Evolutionary conservation across 1,140 invertebrate genomes (phyloP).

Genomic region (Dreissena polymorpha): DNA sequence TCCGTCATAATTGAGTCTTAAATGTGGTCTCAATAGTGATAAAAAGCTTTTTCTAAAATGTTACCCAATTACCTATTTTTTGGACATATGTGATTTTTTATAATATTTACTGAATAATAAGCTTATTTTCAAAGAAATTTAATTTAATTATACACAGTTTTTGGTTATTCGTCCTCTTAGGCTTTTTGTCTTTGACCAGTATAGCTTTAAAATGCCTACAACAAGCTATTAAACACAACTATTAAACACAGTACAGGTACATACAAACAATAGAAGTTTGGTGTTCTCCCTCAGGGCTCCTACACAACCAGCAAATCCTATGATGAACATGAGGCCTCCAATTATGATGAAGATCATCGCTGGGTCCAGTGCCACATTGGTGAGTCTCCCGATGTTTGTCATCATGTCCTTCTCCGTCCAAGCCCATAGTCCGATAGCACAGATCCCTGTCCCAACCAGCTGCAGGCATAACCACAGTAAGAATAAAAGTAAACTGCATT

Average conservation of each 20-base stretch:
- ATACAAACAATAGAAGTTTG: constrained; percentile 86
- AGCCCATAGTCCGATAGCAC: constrained; percentile 96
- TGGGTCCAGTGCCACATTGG: constrained; percentile 93
- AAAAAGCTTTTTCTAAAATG: too few relatives aligned
- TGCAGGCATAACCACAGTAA: constrained; percentile 78
- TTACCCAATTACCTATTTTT: too few relatives aligned
- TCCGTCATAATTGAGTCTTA: too few relatives aligned
- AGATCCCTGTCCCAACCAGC: constrained; percentile 91
- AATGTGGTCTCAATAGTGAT: too few relatives aligned
- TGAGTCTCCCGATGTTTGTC: constrained; percentile 93
- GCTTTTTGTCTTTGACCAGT: too few relatives aligned
- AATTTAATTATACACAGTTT: too few relatives aligned
- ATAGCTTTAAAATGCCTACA: too few relatives aligned
- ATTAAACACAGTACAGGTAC: constrained; percentile 44
- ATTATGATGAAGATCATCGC: constrained; percentile 96
- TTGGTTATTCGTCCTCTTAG: too few relatives aligned
- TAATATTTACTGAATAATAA: too few relatives aligned
- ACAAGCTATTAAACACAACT: too few relatives aligned
- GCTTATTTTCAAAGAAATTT: too few relatives aligned
- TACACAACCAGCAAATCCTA: constrained; percentile 96
- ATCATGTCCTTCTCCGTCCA: constrained; percentile 99
- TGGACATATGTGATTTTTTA: too few relatives aligned
- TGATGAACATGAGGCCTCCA: constrained; percentile 94
- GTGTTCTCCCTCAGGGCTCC: constrained; percentile 91
- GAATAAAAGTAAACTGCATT: constrained; percentile 65